Conservation (phyloP, 1,140 invertebrate species). For the Lepidurus apus region DNA sequence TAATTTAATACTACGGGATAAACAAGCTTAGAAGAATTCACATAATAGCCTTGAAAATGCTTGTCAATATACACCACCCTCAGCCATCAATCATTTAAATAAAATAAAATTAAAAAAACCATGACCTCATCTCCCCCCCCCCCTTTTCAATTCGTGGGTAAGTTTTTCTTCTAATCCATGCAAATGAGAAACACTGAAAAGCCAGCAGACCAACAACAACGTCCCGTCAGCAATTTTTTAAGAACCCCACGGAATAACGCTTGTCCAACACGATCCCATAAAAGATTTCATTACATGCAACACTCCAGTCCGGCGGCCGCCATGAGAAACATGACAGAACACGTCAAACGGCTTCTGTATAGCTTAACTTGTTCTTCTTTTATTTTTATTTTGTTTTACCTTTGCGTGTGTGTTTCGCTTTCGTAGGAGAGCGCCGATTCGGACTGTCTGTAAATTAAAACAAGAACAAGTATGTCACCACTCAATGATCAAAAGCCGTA, state of each 20-base stretch:
- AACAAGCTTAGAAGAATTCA: neutral
- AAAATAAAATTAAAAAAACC: neutral
- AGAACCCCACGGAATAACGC: neutral
- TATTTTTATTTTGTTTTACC: slow-evolving; percentile 25
- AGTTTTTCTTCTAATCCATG: neutral
- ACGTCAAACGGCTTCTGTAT: slow-evolving; percentile 18
- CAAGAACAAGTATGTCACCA: neutral
- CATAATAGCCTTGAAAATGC: slow-evolving; percentile 12
- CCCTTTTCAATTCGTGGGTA: neutral
- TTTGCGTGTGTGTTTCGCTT: slow-evolving; percentile 27
- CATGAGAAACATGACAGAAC: slow-evolving; percentile 8
- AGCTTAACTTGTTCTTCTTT: slow-evolving; percentile 1
- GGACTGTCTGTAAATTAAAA: slow-evolving; percentile 26
- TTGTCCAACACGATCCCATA: slow-evolving; percentile 19
- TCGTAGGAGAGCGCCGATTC: slow-evolving; percentile 24
- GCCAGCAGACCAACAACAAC: slow-evolving; percentile 1
- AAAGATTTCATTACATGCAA: slow-evolving; percentile 20
- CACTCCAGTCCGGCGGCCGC: slow-evolving; percentile 8
- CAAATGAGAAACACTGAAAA: neutral
- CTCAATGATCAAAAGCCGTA: too few species aligned
- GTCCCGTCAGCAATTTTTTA: neutral
- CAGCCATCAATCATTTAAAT: neutral
- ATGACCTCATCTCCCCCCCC: neutral
- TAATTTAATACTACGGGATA: slow-evolving; percentile 23
- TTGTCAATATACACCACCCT: neutral